Base-by-base conservation (phyloP, 1,140 invertebrate species). In the Lysiphlebus fabarum region DNA sequence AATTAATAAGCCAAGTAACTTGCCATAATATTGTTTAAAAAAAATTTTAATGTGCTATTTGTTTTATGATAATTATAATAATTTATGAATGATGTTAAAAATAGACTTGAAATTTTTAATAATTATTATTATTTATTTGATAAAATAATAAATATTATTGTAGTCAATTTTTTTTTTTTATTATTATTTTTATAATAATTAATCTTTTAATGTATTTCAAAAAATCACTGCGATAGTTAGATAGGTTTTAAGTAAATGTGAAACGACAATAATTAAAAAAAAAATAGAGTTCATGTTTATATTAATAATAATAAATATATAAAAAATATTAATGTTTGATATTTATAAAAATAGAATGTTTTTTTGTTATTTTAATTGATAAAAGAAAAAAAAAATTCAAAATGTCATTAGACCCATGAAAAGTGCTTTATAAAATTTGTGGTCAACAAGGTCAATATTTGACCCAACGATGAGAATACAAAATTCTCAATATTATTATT, bases 161-260 rank as follows among this genome's bases (percentile, higher is more conserved):
- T n/a, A n/a, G 40, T 4, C 40, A 42, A 42, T 9, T 42, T 42
- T 42, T 42, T 42, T 42, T 7, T 11, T 14, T 2, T 45, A 7
- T 45, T 5, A 14, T 45, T 12, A 14, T 14, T n/a, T 45, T 50
- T 33, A 50, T 5, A 26, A 7, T 50, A n/a, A n/a, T n/a, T n/a
- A n/a, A n/a, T n/a, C n/a, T n/a, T n/a, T n/a, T n/a, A n/a, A n/a
- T n/a, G n/a, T 9, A 53, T 40, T 53, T 12, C 11, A n/a, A 34
- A 50, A 42, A 41, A 26, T 11, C 33, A 54, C 17, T 58, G 62
- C 57, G 55, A 56, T 63, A 67, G n/a, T n/a, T n/a, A n/a, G 67
- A 62, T 73, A 75, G 67, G 58, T 59, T 47, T 26, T 73, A 75
- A 73, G 68, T 75, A 70, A 73, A 77, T 78, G 77, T 79, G 77